phyloP scores from a whole-genome alignment of 1,140 invertebrate genomes.

The Drosophila tristis region DNA sequence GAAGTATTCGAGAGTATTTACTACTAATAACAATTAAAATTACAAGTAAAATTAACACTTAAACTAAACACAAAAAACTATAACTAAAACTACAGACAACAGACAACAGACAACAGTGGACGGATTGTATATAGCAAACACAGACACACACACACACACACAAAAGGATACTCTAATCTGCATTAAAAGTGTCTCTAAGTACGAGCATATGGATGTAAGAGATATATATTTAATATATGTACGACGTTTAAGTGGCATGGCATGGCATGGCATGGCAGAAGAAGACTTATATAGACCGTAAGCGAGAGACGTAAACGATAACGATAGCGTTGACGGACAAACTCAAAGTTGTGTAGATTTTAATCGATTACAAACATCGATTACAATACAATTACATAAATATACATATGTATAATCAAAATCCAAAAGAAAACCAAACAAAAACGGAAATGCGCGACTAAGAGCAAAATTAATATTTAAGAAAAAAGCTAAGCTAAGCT shows the following conservation, averaged over 20 bases:
- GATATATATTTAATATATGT: conserved; percentile 8
- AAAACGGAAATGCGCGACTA: conserved; percentile 9
- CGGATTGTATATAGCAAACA: conserved; percentile 59
- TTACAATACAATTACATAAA: background rate
- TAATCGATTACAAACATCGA: conserved; percentile 14
- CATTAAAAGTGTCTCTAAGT: conserved; percentile 35
- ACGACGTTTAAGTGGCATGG: background rate
- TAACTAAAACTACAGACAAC: background rate
- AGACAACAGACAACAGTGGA: no score
- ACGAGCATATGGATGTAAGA: no score
- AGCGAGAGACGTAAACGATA: conserved; percentile 21
- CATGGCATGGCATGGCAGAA: no score
- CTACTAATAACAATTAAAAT: conserved; percentile 15
- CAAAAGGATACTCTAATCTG: no score
- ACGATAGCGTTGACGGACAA: conserved; percentile 43
- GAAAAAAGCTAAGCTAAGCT: background rate
- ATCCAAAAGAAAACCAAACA: background rate
- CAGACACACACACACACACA: no score
- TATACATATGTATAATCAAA: background rate
- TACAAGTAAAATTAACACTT: conserved; percentile 18
- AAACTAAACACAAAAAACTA: conserved; percentile 13
- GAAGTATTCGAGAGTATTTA: conserved; percentile 57
- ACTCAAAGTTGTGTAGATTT: conserved; percentile 79
- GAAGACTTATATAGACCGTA: conserved; percentile 73
- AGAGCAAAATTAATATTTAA: conserved; percentile 1